These are phyloP conservation scores for Cephonodes hylas DNA, from an alignment of 2,888 invertebrate species.

Conservation along the genomic window DNA sequence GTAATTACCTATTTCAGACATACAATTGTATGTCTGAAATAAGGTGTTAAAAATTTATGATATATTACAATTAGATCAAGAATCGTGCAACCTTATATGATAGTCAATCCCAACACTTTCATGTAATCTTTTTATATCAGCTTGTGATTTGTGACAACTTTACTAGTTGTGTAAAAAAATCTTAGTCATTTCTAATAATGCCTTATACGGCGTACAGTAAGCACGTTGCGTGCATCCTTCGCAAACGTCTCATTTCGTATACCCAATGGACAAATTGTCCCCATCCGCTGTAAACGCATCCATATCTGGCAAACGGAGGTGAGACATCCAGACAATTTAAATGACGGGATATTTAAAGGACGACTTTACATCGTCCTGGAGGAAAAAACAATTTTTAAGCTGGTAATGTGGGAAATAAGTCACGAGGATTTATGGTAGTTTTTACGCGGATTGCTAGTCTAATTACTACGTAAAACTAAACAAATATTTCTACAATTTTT, in stretches of 20 bases:
- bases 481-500: no score
- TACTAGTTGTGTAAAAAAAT: background rate
- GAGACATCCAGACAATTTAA: constrained; percentile 19
- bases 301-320: constrained; percentile 26
- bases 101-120: no score
- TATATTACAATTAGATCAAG: no score
- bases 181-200: background rate
- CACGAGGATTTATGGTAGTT: background rate
- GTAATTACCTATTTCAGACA: no score
- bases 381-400: background rate
- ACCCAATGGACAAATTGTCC: constrained; percentile 49
- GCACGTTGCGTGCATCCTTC: constrained; percentile 26
- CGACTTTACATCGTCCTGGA: background rate
- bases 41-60: no score
- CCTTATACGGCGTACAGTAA: background rate
- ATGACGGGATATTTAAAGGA: constrained; percentile 4
- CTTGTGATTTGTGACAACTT: no score
- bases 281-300: constrained; percentile 39
- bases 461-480: no score
- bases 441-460: background rate
- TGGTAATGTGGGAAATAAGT: background rate
- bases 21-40: no score
- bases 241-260: constrained; percentile 44
- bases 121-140: no score
- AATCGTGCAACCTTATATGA: no score